These are phyloP conservation scores for Emys orbicularis DNA, from an alignment of 2,797 vertebrate species.

Conservation along the genomic window DNA sequence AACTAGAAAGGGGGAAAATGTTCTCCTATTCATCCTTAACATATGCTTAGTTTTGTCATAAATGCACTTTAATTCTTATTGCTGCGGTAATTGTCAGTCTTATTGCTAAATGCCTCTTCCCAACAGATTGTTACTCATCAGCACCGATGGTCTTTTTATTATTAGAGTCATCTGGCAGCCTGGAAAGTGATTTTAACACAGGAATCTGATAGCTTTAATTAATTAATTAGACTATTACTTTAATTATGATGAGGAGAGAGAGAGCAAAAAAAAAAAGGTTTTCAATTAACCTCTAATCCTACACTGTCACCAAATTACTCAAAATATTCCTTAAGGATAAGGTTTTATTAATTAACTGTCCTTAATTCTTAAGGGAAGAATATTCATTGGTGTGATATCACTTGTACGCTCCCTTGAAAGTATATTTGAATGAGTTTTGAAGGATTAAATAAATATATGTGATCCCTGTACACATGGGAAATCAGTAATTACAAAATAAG, in stretches of 20 bases:
- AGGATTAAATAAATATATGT: neutral
- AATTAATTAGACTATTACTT: neutral
- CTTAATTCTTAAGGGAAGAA: neutral
- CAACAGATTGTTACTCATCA: neutral
- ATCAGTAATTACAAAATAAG: neutral
- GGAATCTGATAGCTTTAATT: neutral
- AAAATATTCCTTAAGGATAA: neutral
- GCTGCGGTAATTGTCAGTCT: neutral
- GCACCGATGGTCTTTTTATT: fast-evolving
- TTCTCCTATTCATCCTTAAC: neutral
- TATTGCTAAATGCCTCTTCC: neutral
- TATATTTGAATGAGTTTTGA: neutral
- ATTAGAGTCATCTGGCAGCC: neutral
- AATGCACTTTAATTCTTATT: neutral
- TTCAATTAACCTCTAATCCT: neutral
- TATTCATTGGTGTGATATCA: neutral
- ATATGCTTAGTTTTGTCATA: neutral
- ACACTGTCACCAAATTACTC: neutral
- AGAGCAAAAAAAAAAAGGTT: neutral
- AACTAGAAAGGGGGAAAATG: neutral
- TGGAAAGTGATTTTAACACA: neutral
- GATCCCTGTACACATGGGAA: neutral
- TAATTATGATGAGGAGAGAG: neutral
- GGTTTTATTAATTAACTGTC: neutral
- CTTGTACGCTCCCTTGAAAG: neutral